These are phyloP conservation scores for Pyrrhosoma nymphula DNA, from an alignment of 2,888 invertebrate genomes.

Conservation along the genomic window DNA sequence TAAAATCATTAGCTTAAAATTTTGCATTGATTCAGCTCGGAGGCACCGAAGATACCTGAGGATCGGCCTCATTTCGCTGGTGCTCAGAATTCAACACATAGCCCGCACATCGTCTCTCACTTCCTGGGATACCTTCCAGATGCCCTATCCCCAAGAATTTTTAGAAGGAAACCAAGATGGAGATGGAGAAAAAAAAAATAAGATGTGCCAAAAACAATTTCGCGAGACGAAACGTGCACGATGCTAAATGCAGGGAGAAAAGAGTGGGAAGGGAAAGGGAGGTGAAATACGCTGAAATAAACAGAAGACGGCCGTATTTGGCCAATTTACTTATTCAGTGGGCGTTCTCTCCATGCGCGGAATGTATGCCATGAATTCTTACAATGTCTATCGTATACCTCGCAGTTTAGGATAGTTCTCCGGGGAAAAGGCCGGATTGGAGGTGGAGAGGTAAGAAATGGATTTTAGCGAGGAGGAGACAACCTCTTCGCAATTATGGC, in stretches of 20 bases:
- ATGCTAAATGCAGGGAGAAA: not conserved
- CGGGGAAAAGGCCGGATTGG: not conserved
- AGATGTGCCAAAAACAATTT: not conserved
- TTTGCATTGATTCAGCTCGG: not conserved
- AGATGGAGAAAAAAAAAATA: not conserved
- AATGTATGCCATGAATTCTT: conserved; percentile 11
- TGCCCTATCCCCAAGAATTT: not conserved
- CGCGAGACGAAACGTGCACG: not conserved
- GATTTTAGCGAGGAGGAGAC: not conserved
- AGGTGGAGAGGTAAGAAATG: not conserved
- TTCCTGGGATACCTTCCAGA: not conserved
- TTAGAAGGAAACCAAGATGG: not conserved
- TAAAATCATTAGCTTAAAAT: not conserved
- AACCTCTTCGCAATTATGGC: conserved; percentile 1
- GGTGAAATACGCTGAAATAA: not conserved
- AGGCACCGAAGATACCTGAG: not conserved
- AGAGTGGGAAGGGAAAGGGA: not conserved
- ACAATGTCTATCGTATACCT: not conserved
- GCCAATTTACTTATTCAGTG: not conserved
- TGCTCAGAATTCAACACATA: not conserved
- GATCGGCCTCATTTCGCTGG: not conserved
- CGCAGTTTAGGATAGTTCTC: conserved; percentile 22
- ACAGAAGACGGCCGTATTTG: not conserved
- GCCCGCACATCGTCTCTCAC: not conserved
- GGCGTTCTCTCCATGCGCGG: not conserved